These are phyloP conservation scores for Napeogenes inachia DNA, from an alignment of 2,888 invertebrate species.

Conservation along the genomic window DNA sequence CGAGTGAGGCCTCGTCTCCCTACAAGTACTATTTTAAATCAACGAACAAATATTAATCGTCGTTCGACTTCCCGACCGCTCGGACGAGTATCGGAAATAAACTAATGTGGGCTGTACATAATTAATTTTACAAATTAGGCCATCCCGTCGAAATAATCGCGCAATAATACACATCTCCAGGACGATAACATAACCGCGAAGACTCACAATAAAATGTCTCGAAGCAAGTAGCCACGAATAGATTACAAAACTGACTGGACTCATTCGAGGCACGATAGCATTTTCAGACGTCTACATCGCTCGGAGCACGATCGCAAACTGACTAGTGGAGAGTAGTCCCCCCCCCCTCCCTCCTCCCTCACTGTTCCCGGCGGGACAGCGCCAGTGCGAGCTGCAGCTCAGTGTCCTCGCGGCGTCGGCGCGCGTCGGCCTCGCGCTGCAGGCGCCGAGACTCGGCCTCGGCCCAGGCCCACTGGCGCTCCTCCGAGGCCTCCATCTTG, in stretches of 20 bases:
- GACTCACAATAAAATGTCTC: not conserved
- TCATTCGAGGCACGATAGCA: not conserved
- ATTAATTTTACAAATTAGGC: no score
- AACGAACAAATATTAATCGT: no score
- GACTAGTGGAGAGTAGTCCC: no score
- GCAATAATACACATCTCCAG: no score
- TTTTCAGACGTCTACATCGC: no score
- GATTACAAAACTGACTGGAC: not conserved
- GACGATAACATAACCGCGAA: not conserved
- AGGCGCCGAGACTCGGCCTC: conserved; percentile 81
- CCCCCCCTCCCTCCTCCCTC: conserved; percentile 32
- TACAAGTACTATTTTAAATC: no score
- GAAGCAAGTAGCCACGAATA: not conserved
- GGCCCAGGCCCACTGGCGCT: conserved; percentile 86
- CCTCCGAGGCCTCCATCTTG: conserved; percentile 74
- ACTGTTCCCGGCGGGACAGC: conserved; percentile 77
- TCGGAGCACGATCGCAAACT: no score
- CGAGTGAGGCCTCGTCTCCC: no score
- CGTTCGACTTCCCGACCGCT: no score
- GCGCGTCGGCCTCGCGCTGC: conserved; percentile 78
- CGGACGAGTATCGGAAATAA: no score
- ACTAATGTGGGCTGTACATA: no score
- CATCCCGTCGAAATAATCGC: no score
- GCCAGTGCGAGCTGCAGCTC: conserved; percentile 85
- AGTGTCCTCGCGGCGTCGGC: conserved; percentile 81